phyloP scores from a whole-genome alignment of 1,140 invertebrate genomes.

The Papilio helenus region DNA sequence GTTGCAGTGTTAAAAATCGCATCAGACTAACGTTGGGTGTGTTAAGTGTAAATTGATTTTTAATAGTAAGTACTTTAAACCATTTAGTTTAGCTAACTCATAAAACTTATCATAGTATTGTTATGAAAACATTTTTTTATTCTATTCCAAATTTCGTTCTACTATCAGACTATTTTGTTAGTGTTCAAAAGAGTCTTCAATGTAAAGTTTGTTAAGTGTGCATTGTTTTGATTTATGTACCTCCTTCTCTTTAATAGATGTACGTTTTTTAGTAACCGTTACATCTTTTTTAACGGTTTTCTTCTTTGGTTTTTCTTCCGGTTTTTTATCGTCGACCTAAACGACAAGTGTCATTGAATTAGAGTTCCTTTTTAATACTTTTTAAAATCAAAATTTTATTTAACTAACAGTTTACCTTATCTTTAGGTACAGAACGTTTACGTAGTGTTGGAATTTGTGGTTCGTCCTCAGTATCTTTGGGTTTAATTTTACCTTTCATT shows the following conservation, averaged over 20 bases:
- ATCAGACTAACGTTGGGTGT: neutral
- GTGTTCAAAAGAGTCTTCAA: neutral
- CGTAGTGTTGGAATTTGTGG: constrained; percentile 58
- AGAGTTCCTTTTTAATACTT: neutral
- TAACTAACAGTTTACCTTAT: constrained; percentile 68
- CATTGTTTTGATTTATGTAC: neutral
- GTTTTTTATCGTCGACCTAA: constrained; percentile 75
- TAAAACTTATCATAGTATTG: neutral
- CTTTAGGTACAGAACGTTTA: constrained; percentile 72
- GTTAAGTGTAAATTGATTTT: neutral
- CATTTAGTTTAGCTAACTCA: too few species aligned
- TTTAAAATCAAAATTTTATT: neutral
- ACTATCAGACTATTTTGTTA: neutral
- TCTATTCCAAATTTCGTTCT: neutral
- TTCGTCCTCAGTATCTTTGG: constrained; percentile 58
- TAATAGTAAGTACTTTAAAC: too few species aligned
- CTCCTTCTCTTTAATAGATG: constrained; percentile 48
- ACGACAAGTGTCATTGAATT: constrained; percentile 40
- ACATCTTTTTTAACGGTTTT: constrained; percentile 72
- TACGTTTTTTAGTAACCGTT: constrained; percentile 71
- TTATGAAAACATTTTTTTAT: too few species aligned
- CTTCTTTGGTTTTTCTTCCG: constrained; percentile 75
- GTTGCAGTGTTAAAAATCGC: neutral
- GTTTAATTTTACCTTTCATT: constrained; percentile 78
- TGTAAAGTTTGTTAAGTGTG: neutral